phyloP scores from a whole-genome alignment of 2,888 invertebrate species.

The Mellilla xanthometata region DNA sequence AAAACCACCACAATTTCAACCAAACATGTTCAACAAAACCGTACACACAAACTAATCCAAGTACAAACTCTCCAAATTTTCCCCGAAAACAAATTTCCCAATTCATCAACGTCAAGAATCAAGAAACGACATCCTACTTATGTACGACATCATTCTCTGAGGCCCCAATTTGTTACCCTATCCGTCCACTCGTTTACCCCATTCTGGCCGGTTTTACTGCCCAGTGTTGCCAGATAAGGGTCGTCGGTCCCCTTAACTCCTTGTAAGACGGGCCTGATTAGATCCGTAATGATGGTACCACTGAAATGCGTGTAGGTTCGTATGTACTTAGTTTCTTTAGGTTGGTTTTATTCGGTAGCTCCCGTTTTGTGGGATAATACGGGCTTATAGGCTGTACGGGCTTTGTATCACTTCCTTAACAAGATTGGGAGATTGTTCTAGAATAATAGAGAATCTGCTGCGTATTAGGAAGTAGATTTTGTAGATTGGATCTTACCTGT shows the following conservation, averaged over 20 bases:
- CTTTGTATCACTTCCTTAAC: conserved; percentile 11
- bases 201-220: conserved; percentile 49
- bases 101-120: background rate
- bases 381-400: conserved; percentile 4
- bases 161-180: conserved; percentile 46
- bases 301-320: conserved; percentile 29
- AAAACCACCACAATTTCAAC: too few species aligned
- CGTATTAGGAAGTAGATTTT: background rate
- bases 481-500: too few species aligned
- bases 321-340: background rate
- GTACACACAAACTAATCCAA: too few species aligned
- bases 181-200: conserved; percentile 38
- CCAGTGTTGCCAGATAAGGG: conserved; percentile 61
- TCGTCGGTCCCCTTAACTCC: conserved; percentile 33
- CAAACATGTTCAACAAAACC: too few species aligned
- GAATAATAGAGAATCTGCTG: too few species aligned
- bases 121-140: conserved; percentile 11
- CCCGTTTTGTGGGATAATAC: conserved; percentile 4
- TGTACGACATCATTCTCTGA: conserved; percentile 20
- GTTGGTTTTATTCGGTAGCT: conserved; percentile 27
- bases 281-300: conserved; percentile 57
- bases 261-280: conserved; percentile 60
- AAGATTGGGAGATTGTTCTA: background rate
- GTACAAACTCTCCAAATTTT: too few species aligned
- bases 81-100: too few species aligned